Evolutionary conservation across 2,113 vertebrate genomes (phyloP), one percentile per base, ranked within the genome.

Genomic region (Scomber colias): DNA sequence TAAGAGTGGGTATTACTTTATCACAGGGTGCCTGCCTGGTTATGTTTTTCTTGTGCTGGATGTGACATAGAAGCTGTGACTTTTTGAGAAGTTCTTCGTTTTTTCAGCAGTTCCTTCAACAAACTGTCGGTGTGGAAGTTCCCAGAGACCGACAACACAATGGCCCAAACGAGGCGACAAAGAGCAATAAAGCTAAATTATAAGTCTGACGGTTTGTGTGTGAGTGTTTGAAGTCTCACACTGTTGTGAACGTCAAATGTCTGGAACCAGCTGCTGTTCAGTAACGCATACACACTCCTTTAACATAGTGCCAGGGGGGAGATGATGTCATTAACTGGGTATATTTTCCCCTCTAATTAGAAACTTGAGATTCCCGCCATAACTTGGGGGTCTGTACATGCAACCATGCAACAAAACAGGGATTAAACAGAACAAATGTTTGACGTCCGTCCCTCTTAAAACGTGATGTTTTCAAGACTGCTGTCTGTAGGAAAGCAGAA

Each of bases 311-410:
- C 83, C 67, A 57, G 81, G 74, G 82, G 91, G 74, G 19, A 88
- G 85, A 83, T 93, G 95, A 95, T 94, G 93, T 94, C 94, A 94
- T 87, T 84, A 79, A 62, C 81, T 86, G 82, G 85, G 77, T 55
- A 77, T 82, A 56, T 81, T 85, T 87, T 73, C 73, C 76, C 87
- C 88, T 94, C 80, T 95, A 94, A 95, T 95, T 94, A 93, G 84
- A 89, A 94, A 93, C 88, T 75, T 53, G 49, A 90, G 82, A 89
- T 87, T 91, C 81, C 74, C 66, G 31, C 87, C 81, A 73, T 81
- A 86, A 86, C 86, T 80, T 13, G 60, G 69, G 87, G 91, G 86
- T 87, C 85, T 92, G 87, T 81, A 67, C 77, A 77, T 72, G 30
- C 14, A 75, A 64, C 77, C 72, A 61, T 59, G 63, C 76, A 83